These are phyloP conservation scores for Holotrichia oblita DNA, from an alignment of 1,140 invertebrate genomes.

Conservation along the genomic window DNA sequence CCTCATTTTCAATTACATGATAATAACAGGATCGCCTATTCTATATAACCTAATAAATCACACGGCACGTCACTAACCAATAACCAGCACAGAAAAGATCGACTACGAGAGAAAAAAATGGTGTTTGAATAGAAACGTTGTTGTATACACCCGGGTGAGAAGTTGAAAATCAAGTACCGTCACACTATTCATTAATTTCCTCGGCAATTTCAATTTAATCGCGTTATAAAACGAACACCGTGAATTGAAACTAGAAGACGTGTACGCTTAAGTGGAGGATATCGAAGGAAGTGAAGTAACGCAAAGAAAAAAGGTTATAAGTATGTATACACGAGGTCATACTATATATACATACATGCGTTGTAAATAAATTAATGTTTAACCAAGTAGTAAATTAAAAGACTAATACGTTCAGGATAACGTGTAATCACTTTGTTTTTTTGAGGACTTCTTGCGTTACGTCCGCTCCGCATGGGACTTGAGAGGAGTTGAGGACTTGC, in stretches of 20 bases:
- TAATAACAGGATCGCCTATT: no score
- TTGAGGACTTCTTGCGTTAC: constrained; percentile 6
- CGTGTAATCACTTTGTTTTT: constrained; percentile 12
- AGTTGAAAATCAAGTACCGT: not conserved
- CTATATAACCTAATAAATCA: constrained; percentile 6
- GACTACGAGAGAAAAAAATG: not conserved
- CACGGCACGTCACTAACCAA: not conserved
- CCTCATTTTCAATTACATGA: not conserved
- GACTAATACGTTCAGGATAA: not conserved
- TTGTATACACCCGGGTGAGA: not conserved
- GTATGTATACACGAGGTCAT: not conserved
- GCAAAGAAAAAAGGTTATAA: no score
- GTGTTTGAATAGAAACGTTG: not conserved
- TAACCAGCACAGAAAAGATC: not conserved
- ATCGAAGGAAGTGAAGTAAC: no score
- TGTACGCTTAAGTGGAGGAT: no score
- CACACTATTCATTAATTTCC: constrained; percentile 13
- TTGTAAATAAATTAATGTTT: constrained; percentile 8
- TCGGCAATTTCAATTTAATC: constrained; percentile 13
- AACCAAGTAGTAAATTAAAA: constrained; percentile 8
- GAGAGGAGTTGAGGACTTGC: not conserved
- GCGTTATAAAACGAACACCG: not conserved
- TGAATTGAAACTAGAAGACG: no score
- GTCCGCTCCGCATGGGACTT: not conserved
- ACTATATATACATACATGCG: not conserved